Evolutionary conservation across 2,888 invertebrate species (phyloP), one percentile per base, ranked within the genome.

Genomic region (Dryococelus australis): DNA sequence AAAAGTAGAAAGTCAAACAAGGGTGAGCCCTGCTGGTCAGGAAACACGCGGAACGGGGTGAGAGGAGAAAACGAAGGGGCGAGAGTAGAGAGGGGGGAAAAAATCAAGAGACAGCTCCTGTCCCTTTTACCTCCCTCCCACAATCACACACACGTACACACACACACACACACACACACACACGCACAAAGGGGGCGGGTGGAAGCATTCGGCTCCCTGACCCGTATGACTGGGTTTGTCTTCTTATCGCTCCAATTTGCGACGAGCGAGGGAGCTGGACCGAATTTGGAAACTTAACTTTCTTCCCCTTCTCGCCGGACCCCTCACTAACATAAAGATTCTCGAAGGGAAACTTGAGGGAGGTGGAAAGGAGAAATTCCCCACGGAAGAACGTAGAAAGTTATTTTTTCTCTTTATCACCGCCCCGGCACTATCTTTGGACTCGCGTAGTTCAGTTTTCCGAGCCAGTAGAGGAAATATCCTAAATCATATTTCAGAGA

Each of bases 241-340:
- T 83, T 43, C 83, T 83, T 83, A 83, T 83, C 83, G 35, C 43
- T 83, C 81, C 86, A 86, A 86, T 86, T 86, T 86, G 86, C 43
- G 86, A 43, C 83, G 83, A 83, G 86, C 81, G 81, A 65, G 65
- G 65, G 65, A n/a, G n/a, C 65, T n/a, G 65, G 83, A 86, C 86
- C 47, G 81, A 86, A 86, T 86, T 86, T 86, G 86, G 86, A 86
- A 86, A 86, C 86, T 78, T 65, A 86, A 65, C 20, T 65, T 65
- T 65, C 65, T n/a, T 10, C n/a, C n/a, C 65, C 51, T n/a, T n/a
- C 24, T n/a, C n/a, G 65, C n/a, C 65, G 20, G 16, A 8, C n/a
- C 65, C 65, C 65, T 65, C 65, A 65, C 65, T 65, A 65, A 65
- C 65, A 65, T 65, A 65, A 65, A 65, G 65, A 65, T 12, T 51